Base-by-base conservation (phyloP, 2,888 invertebrate species). In the Dusona sp. region DNA sequence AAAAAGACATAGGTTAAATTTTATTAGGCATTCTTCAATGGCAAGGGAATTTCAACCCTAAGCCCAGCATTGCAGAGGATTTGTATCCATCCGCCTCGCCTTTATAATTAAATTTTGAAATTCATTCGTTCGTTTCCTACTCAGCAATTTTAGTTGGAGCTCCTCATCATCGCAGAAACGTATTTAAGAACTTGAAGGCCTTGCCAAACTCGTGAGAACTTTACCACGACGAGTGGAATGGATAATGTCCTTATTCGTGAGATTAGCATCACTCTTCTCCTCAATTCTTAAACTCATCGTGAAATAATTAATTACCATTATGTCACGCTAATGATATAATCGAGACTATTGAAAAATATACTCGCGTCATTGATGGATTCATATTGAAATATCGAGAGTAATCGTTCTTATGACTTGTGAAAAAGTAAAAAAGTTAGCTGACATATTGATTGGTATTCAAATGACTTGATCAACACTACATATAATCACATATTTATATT, bases 261-360 rank as follows among this genome's bases (percentile, higher is more conserved):
- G 48, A 64, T 36, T 51, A 16, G 16, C 22, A 61, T 61, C 61
- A 29, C 45, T 25, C 29, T 13, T 65, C 54, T 70, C 75, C 29
- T 64, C n/a, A 64, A 79, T 82, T 81, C 77, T 80, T 51, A 79
- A 86, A 87, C 86, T 89, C 89, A 87, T 81, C 83, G 79, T 57
- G 16, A 79, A 77, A 83, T 75, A 88, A 89, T 89, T 88, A 88
- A 83, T 89, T 84, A 87, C 82, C 84, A 22, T 80, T 70, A 61
- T 81, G 61, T 51, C 67, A 61, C 81, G 79, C 77, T 83, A 83
- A 89, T 88, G 81, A 87, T 85, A 67, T 84, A 78, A 87, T 87
- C 61, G 78, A 72, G 70, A 33, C 38, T 68, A 38, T 82, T 48
- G 19, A 65, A 73, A 70, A 45, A 65, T 48, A 68, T 38, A 11